Conservation (phyloP, 2,113 vertebrate genomes). For the Datnioides undecimradiatus region DNA sequence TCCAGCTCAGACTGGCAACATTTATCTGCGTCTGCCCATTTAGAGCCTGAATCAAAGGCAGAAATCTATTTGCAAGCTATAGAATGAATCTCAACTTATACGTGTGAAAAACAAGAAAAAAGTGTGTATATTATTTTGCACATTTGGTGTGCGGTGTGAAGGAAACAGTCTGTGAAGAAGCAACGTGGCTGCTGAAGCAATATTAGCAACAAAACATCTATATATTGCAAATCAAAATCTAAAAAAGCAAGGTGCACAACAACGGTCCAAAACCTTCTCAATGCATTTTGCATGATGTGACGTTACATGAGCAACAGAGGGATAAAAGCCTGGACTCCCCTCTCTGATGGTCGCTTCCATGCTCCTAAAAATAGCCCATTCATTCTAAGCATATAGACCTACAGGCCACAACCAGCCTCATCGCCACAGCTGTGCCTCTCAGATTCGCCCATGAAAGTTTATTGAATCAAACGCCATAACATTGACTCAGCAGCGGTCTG, state of each 20-base stretch:
- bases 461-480: constrained; percentile 24
- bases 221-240: background rate
- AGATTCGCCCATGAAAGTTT: constrained; percentile 15
- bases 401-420: constrained; percentile 40
- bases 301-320: background rate
- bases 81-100: background rate
- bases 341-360: constrained; percentile 57
- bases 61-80: background rate
- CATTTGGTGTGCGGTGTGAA: background rate
- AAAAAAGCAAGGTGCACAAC: background rate
- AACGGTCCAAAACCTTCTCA: background rate
- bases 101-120: background rate
- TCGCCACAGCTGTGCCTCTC: constrained; percentile 51
- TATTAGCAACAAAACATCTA: background rate
- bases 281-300: background rate
- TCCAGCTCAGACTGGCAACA: background rate
- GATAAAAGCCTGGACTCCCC: constrained; percentile 39
- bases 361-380: constrained; percentile 76
- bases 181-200: background rate
- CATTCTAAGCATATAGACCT: constrained; percentile 56
- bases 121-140: background rate
- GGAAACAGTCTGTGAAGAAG: background rate
- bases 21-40: background rate
- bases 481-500: constrained; percentile 32
- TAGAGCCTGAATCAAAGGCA: background rate